Conservation (phyloP, 2,888 invertebrate genomes). For the Crematogaster levior region DNA sequence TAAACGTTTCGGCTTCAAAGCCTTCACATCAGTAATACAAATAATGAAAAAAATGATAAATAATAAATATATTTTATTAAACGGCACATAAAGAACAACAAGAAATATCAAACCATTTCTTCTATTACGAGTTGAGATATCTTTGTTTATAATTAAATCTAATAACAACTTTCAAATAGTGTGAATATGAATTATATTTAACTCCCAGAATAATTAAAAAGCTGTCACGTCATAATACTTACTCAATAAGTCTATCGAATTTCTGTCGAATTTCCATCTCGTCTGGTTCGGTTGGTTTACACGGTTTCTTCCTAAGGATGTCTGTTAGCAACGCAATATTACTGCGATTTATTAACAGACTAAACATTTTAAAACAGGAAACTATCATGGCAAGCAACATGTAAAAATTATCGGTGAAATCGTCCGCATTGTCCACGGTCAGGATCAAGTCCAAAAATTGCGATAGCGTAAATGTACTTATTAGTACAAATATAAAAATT, state of each 20-base stretch:
- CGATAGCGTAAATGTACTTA: slow-evolving; percentile 51
- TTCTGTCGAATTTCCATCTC: slow-evolving; percentile 40
- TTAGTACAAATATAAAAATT: slow-evolving; percentile 29
- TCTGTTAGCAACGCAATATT: slow-evolving; percentile 29
- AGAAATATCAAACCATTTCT: too few species aligned
- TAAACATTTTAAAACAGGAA: slow-evolving; percentile 62
- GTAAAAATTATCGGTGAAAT: slow-evolving; percentile 68
- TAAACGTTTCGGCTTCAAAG: too few species aligned
- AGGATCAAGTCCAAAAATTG: slow-evolving; percentile 64
- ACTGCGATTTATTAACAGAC: slow-evolving; percentile 50
- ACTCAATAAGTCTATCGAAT: slow-evolving; percentile 35
- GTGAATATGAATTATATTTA: background rate
- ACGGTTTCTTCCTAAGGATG: slow-evolving; percentile 33
- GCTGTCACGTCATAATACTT: background rate
- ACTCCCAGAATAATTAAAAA: background rate
- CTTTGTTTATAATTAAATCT: background rate
- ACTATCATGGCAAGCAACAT: slow-evolving; percentile 60
- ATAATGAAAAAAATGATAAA: too few species aligned
- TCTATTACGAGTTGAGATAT: too few species aligned
- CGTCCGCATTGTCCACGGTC: slow-evolving; percentile 54
- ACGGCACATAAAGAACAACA: too few species aligned
- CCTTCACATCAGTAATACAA: too few species aligned
- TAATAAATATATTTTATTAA: too few species aligned
- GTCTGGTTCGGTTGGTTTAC: slow-evolving; percentile 24
- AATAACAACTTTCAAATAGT: background rate